Percentiles rank a stretch among this genome's conserved stretches.
These are phyloP conservation scores for Protodeltote pygarga DNA, from an alignment of 2,888 invertebrate species.

Conservation along the genomic window DNA sequence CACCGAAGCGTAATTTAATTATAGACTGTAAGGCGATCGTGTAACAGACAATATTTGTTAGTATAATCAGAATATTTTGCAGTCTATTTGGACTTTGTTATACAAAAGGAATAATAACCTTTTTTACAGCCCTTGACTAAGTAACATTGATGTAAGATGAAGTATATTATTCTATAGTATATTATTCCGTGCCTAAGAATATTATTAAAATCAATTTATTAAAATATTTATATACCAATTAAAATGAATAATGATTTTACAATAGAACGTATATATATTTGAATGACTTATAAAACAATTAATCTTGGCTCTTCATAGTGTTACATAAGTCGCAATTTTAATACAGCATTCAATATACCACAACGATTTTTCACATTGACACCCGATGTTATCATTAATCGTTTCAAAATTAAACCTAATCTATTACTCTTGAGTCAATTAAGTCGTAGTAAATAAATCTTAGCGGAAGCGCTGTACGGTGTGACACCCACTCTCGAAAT, in stretches of 20 bases:
- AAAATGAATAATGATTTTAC: no score
- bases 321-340: conserved; percentile 7
- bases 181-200: no score
- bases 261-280: no score
- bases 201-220: no score
- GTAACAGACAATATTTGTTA: conserved; percentile 16
- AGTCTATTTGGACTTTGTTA: neutral
- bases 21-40: conserved; percentile 13
- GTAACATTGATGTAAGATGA: no score
- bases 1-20: conserved; percentile 49
- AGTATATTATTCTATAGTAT: no score
- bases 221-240: no score
- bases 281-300: neutral
- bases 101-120: no score
- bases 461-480: conserved; percentile 40
- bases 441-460: conserved; percentile 46
- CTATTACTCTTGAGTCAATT: conserved; percentile 41
- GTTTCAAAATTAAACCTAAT: conserved; percentile 29
- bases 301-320: neutral
- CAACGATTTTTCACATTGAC: conserved; percentile 25
- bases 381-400: conserved; percentile 37
- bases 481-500: conserved; percentile 47
- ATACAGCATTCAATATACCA: conserved; percentile 19
- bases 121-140: no score
- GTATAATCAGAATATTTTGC: neutral